Conservation (phyloP, 2,113 vertebrate species). For the Zosterops borbonicus region DNA sequence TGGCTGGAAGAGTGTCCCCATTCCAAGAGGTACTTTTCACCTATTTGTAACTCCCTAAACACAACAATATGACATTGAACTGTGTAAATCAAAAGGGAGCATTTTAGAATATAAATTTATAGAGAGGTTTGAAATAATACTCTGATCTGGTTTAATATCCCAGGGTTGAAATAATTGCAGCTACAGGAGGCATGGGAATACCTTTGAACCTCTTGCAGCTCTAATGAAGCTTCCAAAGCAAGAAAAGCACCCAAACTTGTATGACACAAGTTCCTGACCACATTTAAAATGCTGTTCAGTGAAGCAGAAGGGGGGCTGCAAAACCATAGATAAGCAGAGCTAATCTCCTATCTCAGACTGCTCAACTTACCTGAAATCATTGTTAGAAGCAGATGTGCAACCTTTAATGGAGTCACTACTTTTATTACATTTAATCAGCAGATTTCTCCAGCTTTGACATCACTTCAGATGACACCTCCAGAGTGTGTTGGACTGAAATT, state of each 20-base stretch:
- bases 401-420: neutral
- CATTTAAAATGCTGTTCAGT: neutral
- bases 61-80: neutral
- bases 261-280: neutral
- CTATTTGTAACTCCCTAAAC: neutral
- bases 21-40: neutral
- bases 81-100: neutral
- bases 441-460: neutral
- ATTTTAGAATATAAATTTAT: neutral
- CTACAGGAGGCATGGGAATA: neutral
- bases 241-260: neutral
- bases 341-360: neutral
- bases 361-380: neutral
- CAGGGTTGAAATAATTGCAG: neutral
- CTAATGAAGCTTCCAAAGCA: neutral
- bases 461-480: neutral
- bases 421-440: neutral
- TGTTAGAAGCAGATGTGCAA: neutral
- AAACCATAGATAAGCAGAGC: neutral
- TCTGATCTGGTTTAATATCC: neutral
- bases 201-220: neutral
- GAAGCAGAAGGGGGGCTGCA: neutral
- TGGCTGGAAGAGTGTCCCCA: neutral
- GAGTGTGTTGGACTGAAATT: neutral
- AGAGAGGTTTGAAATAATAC: neutral